A percentile compares a stretch with the other conserved stretches of the same genome.
Evolutionary conservation across 2,113 vertebrate genomes (phyloP).

Genomic region (Atractosteus spatula): DNA sequence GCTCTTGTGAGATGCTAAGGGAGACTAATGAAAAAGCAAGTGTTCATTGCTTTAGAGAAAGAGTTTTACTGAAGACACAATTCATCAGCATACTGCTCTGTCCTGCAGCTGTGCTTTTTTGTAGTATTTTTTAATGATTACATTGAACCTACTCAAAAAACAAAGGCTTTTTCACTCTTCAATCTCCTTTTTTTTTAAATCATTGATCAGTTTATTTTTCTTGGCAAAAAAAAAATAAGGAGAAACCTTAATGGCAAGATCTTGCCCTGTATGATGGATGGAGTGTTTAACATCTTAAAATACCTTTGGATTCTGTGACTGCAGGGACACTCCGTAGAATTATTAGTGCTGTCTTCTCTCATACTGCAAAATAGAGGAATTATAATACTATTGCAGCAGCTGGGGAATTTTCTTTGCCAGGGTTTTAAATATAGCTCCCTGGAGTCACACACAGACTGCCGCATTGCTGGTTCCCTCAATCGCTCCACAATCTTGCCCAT

Average conservation of each 20-base stretch:
- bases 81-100: too few species aligned
- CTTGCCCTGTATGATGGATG: slow-evolving; percentile 29
- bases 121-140: slow-evolving; percentile 31
- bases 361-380: slow-evolving; percentile 35
- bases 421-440: slow-evolving; percentile 32
- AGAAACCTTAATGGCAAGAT: slow-evolving; percentile 12
- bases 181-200: not conserved
- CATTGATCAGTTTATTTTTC: slow-evolving; percentile 5
- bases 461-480: not conserved
- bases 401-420: slow-evolving; percentile 11
- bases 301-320: slow-evolving; percentile 11
- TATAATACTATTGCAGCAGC: slow-evolving; percentile 36
- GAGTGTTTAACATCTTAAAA: slow-evolving; percentile 37
- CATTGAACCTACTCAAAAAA: slow-evolving; percentile 22
- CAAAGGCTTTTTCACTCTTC: not conserved
- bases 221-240: not conserved
- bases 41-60: too few species aligned
- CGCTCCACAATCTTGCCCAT: too few species aligned
- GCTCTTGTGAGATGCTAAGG: too few species aligned
- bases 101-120: too few species aligned
- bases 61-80: too few species aligned
- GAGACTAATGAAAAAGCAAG: too few species aligned
- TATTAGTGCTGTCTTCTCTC: slow-evolving; percentile 32
- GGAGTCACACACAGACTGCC: slow-evolving; percentile 12
- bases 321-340: slow-evolving; percentile 31